Evolutionary conservation across 1,140 invertebrate genomes (phyloP).

Genomic region (Drosophila tsacasi): DNA sequence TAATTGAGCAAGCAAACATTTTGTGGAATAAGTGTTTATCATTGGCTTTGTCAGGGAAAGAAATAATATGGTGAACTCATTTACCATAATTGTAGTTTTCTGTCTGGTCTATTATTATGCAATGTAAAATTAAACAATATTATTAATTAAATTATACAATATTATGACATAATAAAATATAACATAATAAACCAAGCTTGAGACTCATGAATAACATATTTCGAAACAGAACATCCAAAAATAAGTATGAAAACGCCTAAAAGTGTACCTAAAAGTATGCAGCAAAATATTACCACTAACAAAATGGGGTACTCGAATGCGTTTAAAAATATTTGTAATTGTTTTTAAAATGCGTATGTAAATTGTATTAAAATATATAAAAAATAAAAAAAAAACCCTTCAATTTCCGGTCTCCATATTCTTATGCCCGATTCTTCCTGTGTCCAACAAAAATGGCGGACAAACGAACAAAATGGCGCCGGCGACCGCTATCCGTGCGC

Average conservation of each 20-base stretch:
- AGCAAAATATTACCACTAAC: not conserved
- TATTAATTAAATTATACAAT: too few relatives aligned
- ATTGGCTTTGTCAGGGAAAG: not conserved
- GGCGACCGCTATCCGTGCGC: slow-evolving; percentile 46
- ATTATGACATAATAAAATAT: too few relatives aligned
- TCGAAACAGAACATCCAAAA: not conserved
- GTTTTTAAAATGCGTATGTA: not conserved
- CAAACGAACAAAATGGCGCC: slow-evolving; percentile 66
- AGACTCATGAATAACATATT: too few relatives aligned
- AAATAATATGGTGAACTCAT: too few relatives aligned
- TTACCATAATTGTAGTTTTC: too few relatives aligned
- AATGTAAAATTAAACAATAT: too few relatives aligned
- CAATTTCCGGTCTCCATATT: not conserved
- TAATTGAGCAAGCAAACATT: not conserved
- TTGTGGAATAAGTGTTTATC: not conserved
- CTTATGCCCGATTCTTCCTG: not conserved
- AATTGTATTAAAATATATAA: not conserved
- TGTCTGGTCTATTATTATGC: too few relatives aligned
- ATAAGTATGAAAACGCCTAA: not conserved
- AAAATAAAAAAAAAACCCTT: not conserved
- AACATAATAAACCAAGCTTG: too few relatives aligned
- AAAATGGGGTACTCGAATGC: not conserved
- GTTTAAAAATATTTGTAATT: not conserved
- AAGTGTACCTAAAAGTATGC: not conserved
- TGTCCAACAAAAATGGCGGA: slow-evolving; percentile 57